Base-by-base conservation (phyloP, 2,888 invertebrate genomes). In the Limenitis camilla region DNA sequence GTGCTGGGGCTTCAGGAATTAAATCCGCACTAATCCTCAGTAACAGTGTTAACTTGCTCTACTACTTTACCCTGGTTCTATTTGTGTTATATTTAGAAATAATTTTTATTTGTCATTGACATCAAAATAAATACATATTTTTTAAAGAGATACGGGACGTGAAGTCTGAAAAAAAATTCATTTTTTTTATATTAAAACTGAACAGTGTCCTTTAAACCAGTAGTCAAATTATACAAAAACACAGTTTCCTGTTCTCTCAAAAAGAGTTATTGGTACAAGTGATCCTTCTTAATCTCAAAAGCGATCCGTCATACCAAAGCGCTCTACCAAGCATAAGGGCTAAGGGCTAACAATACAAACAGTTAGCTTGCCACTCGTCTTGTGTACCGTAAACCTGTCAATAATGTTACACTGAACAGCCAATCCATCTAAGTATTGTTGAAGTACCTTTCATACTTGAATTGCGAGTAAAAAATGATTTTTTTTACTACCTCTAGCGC, bases 1-100 rank as follows among this genome's bases (percentile, higher is more conserved):
- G 78, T 82, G 81, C 74, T 50, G 58, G 67, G 84, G 84, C 82
- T 83, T 86, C 84, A 52, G 44, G 74, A 72, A 79, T 80, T 81
- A 81, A 75, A 77, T 68, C 64, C 74, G 30, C 55, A 42, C 44
- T 61, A 61, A 63, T 61, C 60, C 59, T 27, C 47, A 52, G 42
- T 63, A 63, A 63, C 52, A 60, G 60, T 53, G 52, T 63, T 63
- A 63, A 50, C 5, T 7, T 33, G 30, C 10, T 52, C 57, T 50
- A 57, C 30, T 28, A 11, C 44, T 33, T 36, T 40, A 7, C 6
- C 38, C 47, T 29, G 52, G 49, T 42, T 42, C 45, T 53, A 47
- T 44, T 52, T 40, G 27, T 36, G n/a, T 6, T 35, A 29, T 36
- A 36, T 8, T 11, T 11, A 9, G 11, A 10, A n/a, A n/a, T n/a